These are phyloP conservation scores for Luperina nickerlii DNA, from an alignment of 2,888 invertebrate species.

Conservation along the genomic window DNA sequence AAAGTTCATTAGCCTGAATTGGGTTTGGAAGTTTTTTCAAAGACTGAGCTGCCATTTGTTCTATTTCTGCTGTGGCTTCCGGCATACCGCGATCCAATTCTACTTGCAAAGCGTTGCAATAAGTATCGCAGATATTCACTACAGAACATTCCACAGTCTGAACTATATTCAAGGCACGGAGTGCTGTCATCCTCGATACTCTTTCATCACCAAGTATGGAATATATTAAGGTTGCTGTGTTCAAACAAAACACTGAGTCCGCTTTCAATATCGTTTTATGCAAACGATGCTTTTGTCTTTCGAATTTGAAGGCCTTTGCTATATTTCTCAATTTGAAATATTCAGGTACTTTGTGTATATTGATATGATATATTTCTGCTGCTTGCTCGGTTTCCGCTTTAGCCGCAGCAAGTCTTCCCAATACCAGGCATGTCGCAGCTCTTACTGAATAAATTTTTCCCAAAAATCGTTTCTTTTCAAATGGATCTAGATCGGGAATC, in stretches of 20 bases:
- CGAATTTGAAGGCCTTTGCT: slow-evolving; percentile 69
- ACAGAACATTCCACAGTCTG: slow-evolving; percentile 81
- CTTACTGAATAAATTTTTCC: slow-evolving; percentile 82
- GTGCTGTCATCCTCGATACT: slow-evolving; percentile 75
- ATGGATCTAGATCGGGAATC: slow-evolving; percentile 64
- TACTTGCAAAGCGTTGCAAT: slow-evolving; percentile 85
- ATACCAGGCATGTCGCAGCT: slow-evolving; percentile 77
- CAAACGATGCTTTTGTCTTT: slow-evolving; percentile 74
- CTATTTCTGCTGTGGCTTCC: slow-evolving; percentile 80
- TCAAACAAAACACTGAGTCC: slow-evolving; percentile 84
- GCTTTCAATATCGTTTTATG: slow-evolving; percentile 72
- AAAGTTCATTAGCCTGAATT: slow-evolving; percentile 84
- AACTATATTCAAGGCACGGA: slow-evolving; percentile 78
- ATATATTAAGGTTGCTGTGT: slow-evolving; percentile 81
- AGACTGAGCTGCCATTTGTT: slow-evolving; percentile 77
- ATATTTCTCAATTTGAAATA: slow-evolving; percentile 74
- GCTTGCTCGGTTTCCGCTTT: slow-evolving; percentile 80
- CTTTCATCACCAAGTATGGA: slow-evolving; percentile 79
- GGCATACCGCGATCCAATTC: slow-evolving; percentile 83
- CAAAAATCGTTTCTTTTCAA: slow-evolving; percentile 76
- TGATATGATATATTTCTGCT: slow-evolving; percentile 77
- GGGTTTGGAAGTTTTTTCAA: slow-evolving; percentile 77
- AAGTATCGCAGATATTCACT: slow-evolving; percentile 85
- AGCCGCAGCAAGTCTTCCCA: slow-evolving; percentile 74
- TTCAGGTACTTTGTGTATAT: slow-evolving; percentile 76